These are phyloP conservation scores for Chrysodeixis includens DNA, from an alignment of 2,888 invertebrate species.

Conservation along the genomic window DNA sequence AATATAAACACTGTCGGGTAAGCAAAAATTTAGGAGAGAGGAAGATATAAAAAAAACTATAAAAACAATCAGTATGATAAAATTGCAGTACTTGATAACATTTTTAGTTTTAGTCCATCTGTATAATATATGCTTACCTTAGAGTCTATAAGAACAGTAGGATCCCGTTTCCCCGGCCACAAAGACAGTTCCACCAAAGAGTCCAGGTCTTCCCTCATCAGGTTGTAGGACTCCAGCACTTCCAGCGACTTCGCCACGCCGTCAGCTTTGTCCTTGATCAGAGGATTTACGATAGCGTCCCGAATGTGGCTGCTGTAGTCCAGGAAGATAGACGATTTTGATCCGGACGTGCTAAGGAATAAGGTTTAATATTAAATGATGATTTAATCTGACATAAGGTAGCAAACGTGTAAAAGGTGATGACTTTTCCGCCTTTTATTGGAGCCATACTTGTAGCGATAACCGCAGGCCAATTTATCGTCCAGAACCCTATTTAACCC, in stretches of 20 bases:
- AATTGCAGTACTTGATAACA: no score
- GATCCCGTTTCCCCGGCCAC: slow-evolving; percentile 95
- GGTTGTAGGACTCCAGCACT: slow-evolving; percentile 94
- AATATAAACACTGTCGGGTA: no score
- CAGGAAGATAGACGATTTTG: slow-evolving; percentile 94
- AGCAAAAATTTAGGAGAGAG: no score
- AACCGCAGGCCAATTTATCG: no score
- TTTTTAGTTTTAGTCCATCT: no score
- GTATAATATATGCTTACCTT: slow-evolving; percentile 90
- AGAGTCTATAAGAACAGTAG: slow-evolving; percentile 93
- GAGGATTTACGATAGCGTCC: slow-evolving; percentile 93
- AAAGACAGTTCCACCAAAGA: slow-evolving; percentile 94
- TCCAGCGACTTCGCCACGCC: slow-evolving; percentile 93
- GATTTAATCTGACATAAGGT: background rate
- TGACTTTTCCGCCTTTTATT: no score
- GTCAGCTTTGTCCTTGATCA: slow-evolving; percentile 91
- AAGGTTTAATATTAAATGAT: slow-evolving; percentile 26
- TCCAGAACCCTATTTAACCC: no score
- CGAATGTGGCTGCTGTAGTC: slow-evolving; percentile 96
- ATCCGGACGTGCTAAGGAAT: slow-evolving; percentile 92
- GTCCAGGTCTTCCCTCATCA: slow-evolving; percentile 97
- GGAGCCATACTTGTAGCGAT: no score
- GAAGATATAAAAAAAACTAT: no score
- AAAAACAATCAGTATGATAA: no score
- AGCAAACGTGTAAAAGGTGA: no score